Evolutionary conservation across 2,113 vertebrate species (phyloP).

Genomic region (Xiphias gladius): DNA sequence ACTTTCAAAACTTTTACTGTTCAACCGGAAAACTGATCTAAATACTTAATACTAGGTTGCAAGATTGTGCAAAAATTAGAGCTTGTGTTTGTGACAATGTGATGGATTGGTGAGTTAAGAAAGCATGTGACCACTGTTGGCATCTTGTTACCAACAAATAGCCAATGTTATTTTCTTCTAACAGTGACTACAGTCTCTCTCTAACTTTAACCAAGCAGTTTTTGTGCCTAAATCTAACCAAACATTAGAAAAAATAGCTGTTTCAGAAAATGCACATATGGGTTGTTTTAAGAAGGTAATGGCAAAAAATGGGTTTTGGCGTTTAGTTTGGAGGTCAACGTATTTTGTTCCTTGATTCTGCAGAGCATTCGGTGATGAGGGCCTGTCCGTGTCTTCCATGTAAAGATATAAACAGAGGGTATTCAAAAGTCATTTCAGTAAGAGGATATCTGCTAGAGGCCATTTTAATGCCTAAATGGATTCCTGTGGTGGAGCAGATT

Average conservation of each 20-base stretch:
- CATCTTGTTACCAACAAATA: neutral
- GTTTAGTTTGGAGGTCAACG: neutral
- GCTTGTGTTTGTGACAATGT: neutral
- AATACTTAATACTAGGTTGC: neutral
- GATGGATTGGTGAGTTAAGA: neutral
- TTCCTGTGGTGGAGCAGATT: slow-evolving; percentile 72
- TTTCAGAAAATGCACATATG: neutral
- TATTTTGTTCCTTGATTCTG: neutral
- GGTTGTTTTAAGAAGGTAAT: neutral
- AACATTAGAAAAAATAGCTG: neutral
- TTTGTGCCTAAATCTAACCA: neutral
- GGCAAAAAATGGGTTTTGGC: neutral
- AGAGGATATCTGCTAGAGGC: slow-evolving; percentile 54
- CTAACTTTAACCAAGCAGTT: neutral
- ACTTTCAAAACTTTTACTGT: neutral
- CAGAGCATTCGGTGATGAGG: slow-evolving; percentile 13
- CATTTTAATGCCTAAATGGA: slow-evolving; percentile 70
- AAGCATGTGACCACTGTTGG: neutral
- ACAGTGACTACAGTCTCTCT: neutral
- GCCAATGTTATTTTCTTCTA: neutral
- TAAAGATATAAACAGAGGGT: slow-evolving; percentile 29
- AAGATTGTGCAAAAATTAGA: neutral
- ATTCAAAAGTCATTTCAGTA: slow-evolving; percentile 46
- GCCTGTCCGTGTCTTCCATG: slow-evolving; percentile 4
- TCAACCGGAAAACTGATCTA: neutral